A percentile compares a stretch with the other conserved stretches of the same genome.
Conservation (phyloP, 2,113 vertebrate species). For the Leiothrix lutea region DNA sequence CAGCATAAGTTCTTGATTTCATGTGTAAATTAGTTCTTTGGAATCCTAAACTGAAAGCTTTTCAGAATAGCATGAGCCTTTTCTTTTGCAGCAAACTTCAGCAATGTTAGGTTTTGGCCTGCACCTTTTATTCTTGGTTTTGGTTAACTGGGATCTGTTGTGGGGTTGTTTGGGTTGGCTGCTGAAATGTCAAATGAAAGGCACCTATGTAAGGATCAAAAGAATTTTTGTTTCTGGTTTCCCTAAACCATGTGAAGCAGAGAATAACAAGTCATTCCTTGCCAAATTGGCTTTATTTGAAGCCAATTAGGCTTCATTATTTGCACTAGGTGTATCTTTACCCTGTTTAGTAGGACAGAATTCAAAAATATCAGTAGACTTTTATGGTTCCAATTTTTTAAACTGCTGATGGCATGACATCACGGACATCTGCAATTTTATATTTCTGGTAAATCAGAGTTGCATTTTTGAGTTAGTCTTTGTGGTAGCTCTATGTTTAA, state of each 20-base stretch:
- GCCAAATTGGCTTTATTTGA: not conserved
- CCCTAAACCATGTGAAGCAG: not conserved
- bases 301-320: not conserved
- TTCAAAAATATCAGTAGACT: not conserved
- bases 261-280: not conserved
- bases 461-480: not conserved
- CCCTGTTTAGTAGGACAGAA: not conserved
- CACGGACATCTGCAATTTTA: not conserved
- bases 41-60: not conserved
- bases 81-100: not conserved
- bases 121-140: not conserved
- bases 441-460: not conserved
- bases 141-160: not conserved
- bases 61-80: not conserved
- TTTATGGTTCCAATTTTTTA: not conserved
- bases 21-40: constrained; percentile 25
- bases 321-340: not conserved
- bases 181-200: not conserved
- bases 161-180: not conserved
- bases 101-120: not conserved
- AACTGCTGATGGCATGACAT: not conserved
- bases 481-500: rapidly evolving
- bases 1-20: not conserved
- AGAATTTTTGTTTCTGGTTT: not conserved
- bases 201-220: not conserved